Evolutionary conservation across 2,888 invertebrate genomes (phyloP).

Genomic region (Cerastis rubricosa): DNA sequence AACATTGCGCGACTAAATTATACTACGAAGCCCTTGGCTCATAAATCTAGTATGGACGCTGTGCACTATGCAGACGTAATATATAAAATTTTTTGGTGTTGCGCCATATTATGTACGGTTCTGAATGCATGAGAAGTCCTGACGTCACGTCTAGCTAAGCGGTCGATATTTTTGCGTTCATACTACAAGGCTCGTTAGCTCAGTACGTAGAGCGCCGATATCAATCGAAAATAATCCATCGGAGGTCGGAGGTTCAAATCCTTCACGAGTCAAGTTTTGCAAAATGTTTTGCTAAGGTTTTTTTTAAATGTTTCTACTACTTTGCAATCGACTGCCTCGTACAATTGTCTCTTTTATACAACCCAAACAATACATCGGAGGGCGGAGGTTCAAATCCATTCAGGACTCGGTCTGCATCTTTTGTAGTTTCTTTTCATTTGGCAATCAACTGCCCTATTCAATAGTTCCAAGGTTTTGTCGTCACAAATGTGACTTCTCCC

Average conservation of each 20-base stretch:
- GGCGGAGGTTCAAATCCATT: constrained; percentile 44
- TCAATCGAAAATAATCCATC: background rate
- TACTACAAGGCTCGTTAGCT: background rate
- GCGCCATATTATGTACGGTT: background rate
- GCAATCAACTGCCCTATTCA: too few species aligned
- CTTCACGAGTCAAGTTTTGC: constrained; percentile 24
- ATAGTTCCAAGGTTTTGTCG: too few species aligned
- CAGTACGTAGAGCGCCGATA: background rate
- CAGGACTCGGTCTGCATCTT: constrained; percentile 22
- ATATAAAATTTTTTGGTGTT: background rate
- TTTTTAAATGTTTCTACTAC: too few species aligned
- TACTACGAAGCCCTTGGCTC: background rate
- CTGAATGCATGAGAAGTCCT: background rate
- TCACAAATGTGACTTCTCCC: too few species aligned
- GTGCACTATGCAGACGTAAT: background rate
- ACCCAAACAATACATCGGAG: constrained; percentile 14
- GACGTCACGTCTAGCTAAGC: background rate
- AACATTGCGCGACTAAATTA: too few species aligned
- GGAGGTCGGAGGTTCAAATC: constrained; percentile 44
- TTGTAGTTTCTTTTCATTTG: background rate
- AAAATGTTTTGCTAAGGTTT: too few species aligned
- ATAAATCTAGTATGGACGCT: background rate
- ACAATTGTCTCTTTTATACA: background rate
- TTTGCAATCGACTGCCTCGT: too few species aligned
- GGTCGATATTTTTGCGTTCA: background rate